These are phyloP conservation scores for Hypena proboscidalis DNA, from an alignment of 2,888 invertebrate genomes.

Conservation along the genomic window DNA sequence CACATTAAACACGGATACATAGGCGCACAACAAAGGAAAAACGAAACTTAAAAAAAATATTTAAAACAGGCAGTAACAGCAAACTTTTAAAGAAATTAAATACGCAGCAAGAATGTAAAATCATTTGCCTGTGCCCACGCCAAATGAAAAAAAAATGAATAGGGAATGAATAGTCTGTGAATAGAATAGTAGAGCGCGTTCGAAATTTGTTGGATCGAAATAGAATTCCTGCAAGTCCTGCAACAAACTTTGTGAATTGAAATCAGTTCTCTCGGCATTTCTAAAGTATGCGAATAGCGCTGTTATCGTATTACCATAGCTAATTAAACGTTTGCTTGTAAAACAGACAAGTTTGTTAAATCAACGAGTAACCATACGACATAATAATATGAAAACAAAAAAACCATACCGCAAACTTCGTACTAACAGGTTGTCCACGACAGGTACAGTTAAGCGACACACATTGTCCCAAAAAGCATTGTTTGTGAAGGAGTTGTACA, in stretches of 20 bases:
- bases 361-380: conserved; percentile 7
- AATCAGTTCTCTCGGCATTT: conserved; percentile 43
- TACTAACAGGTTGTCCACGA: conserved; percentile 69
- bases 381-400: conserved; percentile 26
- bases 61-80: too few relatives aligned
- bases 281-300: conserved; percentile 15
- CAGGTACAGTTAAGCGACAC: conserved; percentile 68
- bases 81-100: conserved; percentile 22
- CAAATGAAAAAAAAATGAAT: conserved; percentile 25
- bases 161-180: conserved; percentile 44
- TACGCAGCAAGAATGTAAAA: conserved; percentile 11
- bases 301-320: conserved; percentile 11
- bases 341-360: background rate
- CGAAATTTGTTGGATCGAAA: conserved; percentile 47
- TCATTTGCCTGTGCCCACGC: conserved; percentile 12
- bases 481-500: conserved; percentile 33
- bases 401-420: conserved; percentile 25
- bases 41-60: too few relatives aligned
- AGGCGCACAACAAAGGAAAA: conserved; percentile 2
- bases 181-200: conserved; percentile 44
- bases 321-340: too few relatives aligned
- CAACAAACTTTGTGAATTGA: conserved; percentile 47
- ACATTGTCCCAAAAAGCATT: conserved; percentile 55
- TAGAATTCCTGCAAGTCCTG: conserved; percentile 41
- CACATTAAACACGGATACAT: conserved; percentile 8